Base-by-base conservation (phyloP, 2,888 invertebrate species). In the Epinotia ramella region DNA sequence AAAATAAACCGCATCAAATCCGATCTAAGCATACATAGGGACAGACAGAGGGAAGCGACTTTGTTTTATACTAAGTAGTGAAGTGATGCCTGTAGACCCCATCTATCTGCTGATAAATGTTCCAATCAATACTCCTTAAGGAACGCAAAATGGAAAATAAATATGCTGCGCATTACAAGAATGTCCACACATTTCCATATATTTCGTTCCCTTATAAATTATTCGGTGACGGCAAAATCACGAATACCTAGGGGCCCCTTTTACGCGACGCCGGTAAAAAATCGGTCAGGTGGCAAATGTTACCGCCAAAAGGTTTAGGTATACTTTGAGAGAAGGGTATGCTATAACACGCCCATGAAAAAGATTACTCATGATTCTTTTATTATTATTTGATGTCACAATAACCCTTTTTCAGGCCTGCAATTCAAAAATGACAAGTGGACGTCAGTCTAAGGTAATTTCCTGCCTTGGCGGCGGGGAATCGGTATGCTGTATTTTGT, bases 281-380 rank as follows among this genome's bases (percentile, higher is more conserved):
- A 72, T 62, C 76, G 72, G 67, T 76, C 76, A 76, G 71, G 71
- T 72, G 76, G 66, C 62, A 64, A 72, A 76, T 67, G 71, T 33
- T 63, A n/a, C 59, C 66, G 33, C 71, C 11, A 67, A 72, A 76
- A 63, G 76, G 76, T 71, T 46, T 60, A 53, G 53, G n/a, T n/a
- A 13, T 65, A 71, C 65, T 60, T 70, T 56, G n/a, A 49, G 62
- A 28, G 18, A 12, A 33, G 46, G 46, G 44, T 18, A 60, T 59
- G 59, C 57, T 70, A 16, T 24, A 69, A 68, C 49, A 28, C 20
- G 40, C 57, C 44, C 59, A 56, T 66, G n/a, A 59, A 65, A 71
- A 46, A 62, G 65, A 66, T 66, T 71, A 44, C 49, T 65, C 28
- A 33, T 62, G 40, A 60, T 67, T 44, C 28, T 64, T 70, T 68